These are phyloP conservation scores for Lerema accius DNA, from an alignment of 1,140 invertebrate species.

Conservation along the genomic window DNA sequence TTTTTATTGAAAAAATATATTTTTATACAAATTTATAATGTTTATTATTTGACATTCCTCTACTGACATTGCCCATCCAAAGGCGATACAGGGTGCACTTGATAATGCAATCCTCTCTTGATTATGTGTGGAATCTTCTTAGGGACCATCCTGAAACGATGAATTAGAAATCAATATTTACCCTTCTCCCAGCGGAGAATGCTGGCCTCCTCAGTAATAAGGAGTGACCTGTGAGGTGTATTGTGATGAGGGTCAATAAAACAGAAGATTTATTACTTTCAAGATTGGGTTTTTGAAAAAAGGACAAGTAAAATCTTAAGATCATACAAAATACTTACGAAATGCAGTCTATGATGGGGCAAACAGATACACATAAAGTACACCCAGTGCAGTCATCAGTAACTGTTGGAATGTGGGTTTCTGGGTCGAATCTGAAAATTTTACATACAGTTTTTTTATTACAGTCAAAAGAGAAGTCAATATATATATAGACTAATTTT, in stretches of 20 bases:
- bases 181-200: too few relatives aligned
- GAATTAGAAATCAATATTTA: constrained; percentile 42
- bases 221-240: too few relatives aligned
- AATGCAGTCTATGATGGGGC: constrained; percentile 99
- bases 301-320: constrained; percentile 16
- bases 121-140: constrained; percentile 90
- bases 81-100: constrained; percentile 66
- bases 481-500: too few relatives aligned
- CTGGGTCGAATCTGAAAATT: constrained; percentile 83
- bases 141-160: constrained; percentile 88
- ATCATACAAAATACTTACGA: constrained; percentile 85
- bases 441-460: too few relatives aligned
- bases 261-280: too few relatives aligned
- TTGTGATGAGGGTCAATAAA: too few relatives aligned
- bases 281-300: constrained; percentile 17
- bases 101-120: constrained; percentile 85
- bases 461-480: too few relatives aligned
- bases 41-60: constrained; percentile 39
- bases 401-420: constrained; percentile 95
- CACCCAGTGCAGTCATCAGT: constrained; percentile 98
- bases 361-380: constrained; percentile 96
- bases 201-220: too few relatives aligned
- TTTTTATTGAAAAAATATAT: constrained; percentile 52
- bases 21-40: constrained; percentile 44
- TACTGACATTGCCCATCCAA: constrained; percentile 62